These are phyloP conservation scores for Drosophila pseudoobscura DNA, from an alignment of 1,140 invertebrate species.

Conservation along the genomic window DNA sequence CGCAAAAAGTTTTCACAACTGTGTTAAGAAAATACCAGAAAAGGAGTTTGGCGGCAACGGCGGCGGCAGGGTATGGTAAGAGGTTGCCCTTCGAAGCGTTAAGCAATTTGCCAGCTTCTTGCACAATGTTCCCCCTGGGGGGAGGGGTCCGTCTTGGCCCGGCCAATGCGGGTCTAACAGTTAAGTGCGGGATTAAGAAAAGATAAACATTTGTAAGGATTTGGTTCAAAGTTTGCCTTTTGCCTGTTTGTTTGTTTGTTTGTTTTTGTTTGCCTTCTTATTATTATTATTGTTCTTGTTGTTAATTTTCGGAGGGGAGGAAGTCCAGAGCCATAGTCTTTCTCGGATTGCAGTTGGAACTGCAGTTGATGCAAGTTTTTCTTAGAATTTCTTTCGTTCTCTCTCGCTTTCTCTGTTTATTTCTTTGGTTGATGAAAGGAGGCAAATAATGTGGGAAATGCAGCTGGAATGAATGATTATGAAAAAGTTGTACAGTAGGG, in stretches of 20 bases:
- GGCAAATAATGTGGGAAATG: background rate
- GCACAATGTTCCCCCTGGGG: slow-evolving; percentile 31
- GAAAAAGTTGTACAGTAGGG: too few relatives aligned
- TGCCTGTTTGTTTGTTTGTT: slow-evolving; percentile 29
- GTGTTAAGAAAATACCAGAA: slow-evolving; percentile 73
- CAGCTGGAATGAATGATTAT: too few relatives aligned
- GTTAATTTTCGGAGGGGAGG: slow-evolving; percentile 20
- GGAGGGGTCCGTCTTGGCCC: slow-evolving; percentile 20
- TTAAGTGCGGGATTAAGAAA: slow-evolving; percentile 83
- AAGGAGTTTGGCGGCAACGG: slow-evolving; percentile 6
- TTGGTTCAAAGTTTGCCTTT: slow-evolving; percentile 79
- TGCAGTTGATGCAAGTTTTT: slow-evolving; percentile 19
- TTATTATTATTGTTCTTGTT: slow-evolving; percentile 61
- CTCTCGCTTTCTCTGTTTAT: background rate
- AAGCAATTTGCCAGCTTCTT: slow-evolving; percentile 81
- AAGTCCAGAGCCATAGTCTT: background rate
- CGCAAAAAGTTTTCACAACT: slow-evolving; percentile 73
- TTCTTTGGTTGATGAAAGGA: background rate
- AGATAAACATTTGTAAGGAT: slow-evolving; percentile 83
- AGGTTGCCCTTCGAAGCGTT: slow-evolving; percentile 58
- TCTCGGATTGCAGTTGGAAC: slow-evolving; percentile 31
- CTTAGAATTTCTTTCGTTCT: too few relatives aligned
- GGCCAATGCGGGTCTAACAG: slow-evolving; percentile 74
- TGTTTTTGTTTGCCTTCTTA: slow-evolving; percentile 73
- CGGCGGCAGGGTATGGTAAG: slow-evolving; percentile 2